Evolutionary conservation across 2,113 vertebrate species (phyloP), one percentile per base, ranked within the genome.

Genomic region (Lucifuga dentata): DNA sequence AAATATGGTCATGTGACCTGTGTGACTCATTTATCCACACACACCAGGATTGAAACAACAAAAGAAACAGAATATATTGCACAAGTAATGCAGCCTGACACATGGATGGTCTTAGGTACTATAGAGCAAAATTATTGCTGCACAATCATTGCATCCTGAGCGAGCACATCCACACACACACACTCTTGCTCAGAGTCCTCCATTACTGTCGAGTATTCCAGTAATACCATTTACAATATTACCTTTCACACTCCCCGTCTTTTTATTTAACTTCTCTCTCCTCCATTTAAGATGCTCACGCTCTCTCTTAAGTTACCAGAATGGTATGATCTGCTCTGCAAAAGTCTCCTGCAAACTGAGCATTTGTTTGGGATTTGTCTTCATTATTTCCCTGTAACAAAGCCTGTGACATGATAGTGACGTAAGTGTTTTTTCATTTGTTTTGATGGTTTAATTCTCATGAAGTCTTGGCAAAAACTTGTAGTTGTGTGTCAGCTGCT

Each of bases 361-460:
- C 33, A 35, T 8, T 35, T 35, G 38, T 24, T 2, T 44, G 38
- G 6, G 26, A 17, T 8, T 48, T 68, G 8, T 40, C 45, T 55
- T 44, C 40, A 20, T 64, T 53, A 39, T 65, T 53, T 35, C 59
- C n/a, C 60, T 9, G 8, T 35, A 46, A 64, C 61, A 71, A 60
- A 50, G 35, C 17, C 43, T 41, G 21, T 20, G 17, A 68, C 51
- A 26, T 7, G 38, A 53, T 35, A 7, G 68, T 1, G 61, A 8
- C 45, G 38, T 19, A 35, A 16, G 29, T 48, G 68, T 20, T 26
- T 16, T 73, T 62, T 43, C 10, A 61, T 70, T 38, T 60, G 50
- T 71, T 19, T 38, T 5, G 40, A 24, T 40, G 44, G 45, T 58
- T 68, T 65, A 63, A 76, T 73, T 51, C 8, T 17, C 10, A 1